Evolutionary conservation across 2,797 vertebrate genomes (phyloP).

Genomic region (Anisognathus igniventris): DNA sequence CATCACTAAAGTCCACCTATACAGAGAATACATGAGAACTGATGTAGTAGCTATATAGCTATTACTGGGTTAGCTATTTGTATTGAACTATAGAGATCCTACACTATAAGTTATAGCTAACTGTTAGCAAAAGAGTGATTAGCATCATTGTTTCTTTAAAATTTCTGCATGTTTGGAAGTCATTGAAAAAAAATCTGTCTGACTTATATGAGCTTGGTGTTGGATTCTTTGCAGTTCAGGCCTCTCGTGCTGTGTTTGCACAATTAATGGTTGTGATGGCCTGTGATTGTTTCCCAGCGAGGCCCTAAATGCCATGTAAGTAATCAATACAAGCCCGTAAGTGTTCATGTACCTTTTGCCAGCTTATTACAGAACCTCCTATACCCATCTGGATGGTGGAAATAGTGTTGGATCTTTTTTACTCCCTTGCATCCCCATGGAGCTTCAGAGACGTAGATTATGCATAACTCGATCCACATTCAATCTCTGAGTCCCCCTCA

Average conservation of each 20-base stretch:
- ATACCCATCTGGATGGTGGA: neutral
- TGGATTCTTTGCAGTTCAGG: neutral
- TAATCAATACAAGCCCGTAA: neutral
- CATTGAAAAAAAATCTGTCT: neutral
- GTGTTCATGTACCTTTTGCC: neutral
- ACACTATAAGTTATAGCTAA: neutral
- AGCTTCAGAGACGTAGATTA: neutral
- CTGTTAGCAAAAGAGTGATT: neutral
- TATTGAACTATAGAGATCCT: neutral
- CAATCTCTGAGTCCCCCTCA: neutral
- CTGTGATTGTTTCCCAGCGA: neutral
- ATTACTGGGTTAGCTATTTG: neutral
- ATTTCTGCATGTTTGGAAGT: neutral
- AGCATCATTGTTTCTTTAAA: neutral
- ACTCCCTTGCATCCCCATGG: neutral
- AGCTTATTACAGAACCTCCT: neutral
- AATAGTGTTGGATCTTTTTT: neutral
- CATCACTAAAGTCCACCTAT: neutral
- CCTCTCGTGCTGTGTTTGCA: neutral
- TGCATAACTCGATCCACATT: rapidly evolving
- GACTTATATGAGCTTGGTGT: neutral
- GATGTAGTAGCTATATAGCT: neutral
- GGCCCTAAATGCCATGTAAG: neutral
- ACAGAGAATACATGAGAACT: neutral
- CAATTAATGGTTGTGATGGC: neutral